Evolutionary conservation across 2,113 vertebrate species (phyloP).

Genomic region (Triplophysa rosa): DNA sequence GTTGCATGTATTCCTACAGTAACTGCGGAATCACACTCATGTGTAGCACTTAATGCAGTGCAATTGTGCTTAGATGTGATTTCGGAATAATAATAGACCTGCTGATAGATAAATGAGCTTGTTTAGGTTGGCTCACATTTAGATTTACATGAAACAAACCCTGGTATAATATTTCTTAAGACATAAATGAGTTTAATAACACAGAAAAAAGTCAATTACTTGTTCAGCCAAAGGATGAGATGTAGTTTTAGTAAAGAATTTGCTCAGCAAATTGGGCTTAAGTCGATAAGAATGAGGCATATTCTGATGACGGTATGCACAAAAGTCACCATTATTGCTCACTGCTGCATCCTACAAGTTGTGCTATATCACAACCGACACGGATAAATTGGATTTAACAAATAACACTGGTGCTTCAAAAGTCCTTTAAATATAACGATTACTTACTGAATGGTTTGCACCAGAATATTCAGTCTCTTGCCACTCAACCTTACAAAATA

Average conservation of each 20-base stretch:
- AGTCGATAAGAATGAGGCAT: background rate
- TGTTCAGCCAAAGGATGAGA: background rate
- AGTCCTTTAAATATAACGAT: background rate
- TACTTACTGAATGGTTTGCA: slow-evolving; percentile 4
- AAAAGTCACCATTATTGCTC: background rate
- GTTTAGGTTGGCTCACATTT: no score
- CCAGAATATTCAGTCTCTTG: slow-evolving; percentile 18
- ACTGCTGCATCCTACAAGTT: background rate
- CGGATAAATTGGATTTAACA: slow-evolving; percentile 7
- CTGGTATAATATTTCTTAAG: no score
- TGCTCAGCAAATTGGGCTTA: background rate
- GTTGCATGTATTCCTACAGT: slow-evolving; percentile 38
- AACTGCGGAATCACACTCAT: slow-evolving; percentile 30
- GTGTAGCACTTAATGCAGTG: background rate
- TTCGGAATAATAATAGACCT: background rate
- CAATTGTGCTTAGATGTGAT: background rate
- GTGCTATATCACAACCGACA: background rate
- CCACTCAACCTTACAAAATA: slow-evolving; percentile 41
- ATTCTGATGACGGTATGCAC: background rate
- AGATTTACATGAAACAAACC: no score
- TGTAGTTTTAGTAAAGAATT: slow-evolving; percentile 8
- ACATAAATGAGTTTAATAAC: background rate
- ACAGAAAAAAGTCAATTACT: background rate
- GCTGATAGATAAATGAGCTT: background rate
- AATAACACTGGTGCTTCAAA: background rate